phyloP scores from a whole-genome alignment of 2,113 vertebrate species.

The Atherinomorus stipes region DNA sequence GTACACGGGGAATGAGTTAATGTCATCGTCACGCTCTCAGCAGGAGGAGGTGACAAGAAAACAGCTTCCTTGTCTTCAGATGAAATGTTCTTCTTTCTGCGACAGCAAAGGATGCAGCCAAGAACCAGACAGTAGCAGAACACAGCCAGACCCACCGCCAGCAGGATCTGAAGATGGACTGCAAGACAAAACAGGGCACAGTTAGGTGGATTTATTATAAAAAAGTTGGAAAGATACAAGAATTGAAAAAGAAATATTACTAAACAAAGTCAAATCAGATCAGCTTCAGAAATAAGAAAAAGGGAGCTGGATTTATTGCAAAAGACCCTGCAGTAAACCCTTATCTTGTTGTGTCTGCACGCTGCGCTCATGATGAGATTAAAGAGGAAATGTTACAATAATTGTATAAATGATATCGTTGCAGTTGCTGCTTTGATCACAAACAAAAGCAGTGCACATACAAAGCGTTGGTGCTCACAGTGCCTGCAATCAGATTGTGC shows the following conservation, averaged over 20 bases:
- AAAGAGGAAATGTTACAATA: conserved; percentile 73
- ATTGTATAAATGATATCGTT: conserved; percentile 48
- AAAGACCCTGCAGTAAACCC: conserved; percentile 27
- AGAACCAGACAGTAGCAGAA: conserved; percentile 85
- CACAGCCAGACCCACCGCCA: conserved; percentile 81
- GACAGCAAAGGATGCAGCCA: conserved; percentile 82
- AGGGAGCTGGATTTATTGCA: conserved; percentile 19
- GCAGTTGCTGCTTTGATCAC: conserved; percentile 40
- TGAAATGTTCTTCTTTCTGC: conserved; percentile 53
- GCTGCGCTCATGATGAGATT: conserved; percentile 61
- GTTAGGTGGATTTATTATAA: neutral
- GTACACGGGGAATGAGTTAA: conserved; percentile 65
- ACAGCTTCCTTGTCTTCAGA: conserved; percentile 66
- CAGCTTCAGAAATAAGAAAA: neutral
- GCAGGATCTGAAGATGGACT: conserved; percentile 83
- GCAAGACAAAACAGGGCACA: conserved; percentile 13
- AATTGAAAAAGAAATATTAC: neutral
- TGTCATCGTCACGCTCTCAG: conserved; percentile 59
- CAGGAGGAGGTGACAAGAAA: conserved; percentile 40
- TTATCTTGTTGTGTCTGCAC: conserved; percentile 54
- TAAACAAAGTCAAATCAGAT: conserved; percentile 7
- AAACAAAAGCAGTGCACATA: conserved; percentile 30
- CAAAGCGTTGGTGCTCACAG: neutral
- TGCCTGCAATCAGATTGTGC: conserved; percentile 5
- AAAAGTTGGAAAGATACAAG: neutral